These are phyloP conservation scores for Halcyon badia DNA, from an alignment of 2,797 vertebrate species.

Conservation along the genomic window DNA sequence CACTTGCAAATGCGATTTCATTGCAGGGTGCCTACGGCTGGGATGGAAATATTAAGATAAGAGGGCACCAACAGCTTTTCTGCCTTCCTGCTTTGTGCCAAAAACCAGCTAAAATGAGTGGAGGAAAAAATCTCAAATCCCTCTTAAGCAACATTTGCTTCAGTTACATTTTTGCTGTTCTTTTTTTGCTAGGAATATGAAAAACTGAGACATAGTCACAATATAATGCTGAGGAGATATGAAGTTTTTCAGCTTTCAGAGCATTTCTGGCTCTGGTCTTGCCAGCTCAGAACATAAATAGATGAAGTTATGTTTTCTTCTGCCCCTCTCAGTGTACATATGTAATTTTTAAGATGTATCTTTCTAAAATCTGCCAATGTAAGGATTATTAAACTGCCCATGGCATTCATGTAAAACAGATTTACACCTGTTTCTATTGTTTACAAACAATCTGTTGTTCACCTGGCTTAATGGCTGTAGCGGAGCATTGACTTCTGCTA, in stretches of 20 bases:
- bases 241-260: neutral
- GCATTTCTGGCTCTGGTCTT: neutral
- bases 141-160: neutral
- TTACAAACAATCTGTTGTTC: neutral
- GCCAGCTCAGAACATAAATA: neutral
- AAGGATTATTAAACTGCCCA: neutral
- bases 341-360: neutral
- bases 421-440: neutral
- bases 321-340: neutral
- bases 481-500: neutral
- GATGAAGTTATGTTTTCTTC: neutral
- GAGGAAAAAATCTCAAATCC: neutral
- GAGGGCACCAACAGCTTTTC: neutral
- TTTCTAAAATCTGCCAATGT: neutral
- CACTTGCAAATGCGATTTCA: constrained; percentile 24
- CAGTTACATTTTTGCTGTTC: neutral
- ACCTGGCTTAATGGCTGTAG: neutral
- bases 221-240: neutral
- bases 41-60: constrained; percentile 32
- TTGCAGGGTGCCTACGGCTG: neutral
- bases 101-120: constrained; percentile 8
- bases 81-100: neutral
- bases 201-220: neutral
- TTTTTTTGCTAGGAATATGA: neutral
- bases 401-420: neutral